Evolutionary conservation across 2,113 vertebrate species (phyloP).

Genomic region (Chionis minor): DNA sequence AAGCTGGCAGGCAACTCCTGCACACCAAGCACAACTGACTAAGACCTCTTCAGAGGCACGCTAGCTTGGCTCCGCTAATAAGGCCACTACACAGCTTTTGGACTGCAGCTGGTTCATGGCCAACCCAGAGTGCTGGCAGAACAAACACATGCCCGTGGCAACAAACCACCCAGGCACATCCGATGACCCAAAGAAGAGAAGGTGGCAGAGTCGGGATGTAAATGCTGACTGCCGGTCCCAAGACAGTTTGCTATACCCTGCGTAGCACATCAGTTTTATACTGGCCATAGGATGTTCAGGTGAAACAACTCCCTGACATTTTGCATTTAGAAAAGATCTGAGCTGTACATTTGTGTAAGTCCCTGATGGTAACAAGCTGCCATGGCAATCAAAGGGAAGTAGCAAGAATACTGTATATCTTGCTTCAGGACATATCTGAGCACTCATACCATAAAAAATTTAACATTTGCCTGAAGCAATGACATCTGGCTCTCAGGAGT

Average conservation of each 20-base stretch:
- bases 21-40: neutral
- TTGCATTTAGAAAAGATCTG: neutral
- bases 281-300: neutral
- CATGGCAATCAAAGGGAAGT: slow-evolving; percentile 25
- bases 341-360: neutral
- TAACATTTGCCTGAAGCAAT: slow-evolving; percentile 55
- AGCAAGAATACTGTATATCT: neutral
- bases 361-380: slow-evolving; percentile 25
- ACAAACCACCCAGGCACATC: rapidly evolving
- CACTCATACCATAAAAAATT: slow-evolving; percentile 50
- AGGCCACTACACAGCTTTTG: neutral
- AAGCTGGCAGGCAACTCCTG: neutral
- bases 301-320: neutral
- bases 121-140: neutral
- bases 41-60: neutral
- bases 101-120: neutral
- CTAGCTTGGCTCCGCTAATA: neutral
- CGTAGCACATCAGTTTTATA: neutral
- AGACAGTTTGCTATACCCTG: neutral
- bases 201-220: neutral
- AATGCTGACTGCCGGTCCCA: neutral
- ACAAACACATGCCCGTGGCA: neutral
- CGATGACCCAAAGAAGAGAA: neutral
- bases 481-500: slow-evolving; percentile 56
- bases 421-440: slow-evolving; percentile 40